Percentiles rank a stretch among this genome's conserved stretches.
phyloP scores from a whole-genome alignment of 2,888 invertebrate genomes.

The Lasioglossum pauxillum region DNA sequence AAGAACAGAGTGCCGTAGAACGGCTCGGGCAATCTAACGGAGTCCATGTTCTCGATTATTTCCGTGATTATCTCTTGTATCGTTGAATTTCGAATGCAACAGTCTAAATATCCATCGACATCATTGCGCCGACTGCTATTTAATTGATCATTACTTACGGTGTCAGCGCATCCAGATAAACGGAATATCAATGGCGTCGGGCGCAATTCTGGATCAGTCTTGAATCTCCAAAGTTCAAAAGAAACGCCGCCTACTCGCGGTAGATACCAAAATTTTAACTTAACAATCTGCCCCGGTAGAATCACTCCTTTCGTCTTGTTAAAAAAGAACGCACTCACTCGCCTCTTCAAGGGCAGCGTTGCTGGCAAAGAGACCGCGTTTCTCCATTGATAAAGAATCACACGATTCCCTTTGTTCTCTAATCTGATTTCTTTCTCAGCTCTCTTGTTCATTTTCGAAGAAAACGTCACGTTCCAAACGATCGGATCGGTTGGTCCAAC shows the following conservation, averaged over 20 bases:
- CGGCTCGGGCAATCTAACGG: slow-evolving; percentile 34
- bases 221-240: slow-evolving; percentile 85
- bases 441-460: slow-evolving; percentile 1
- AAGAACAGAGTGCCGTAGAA: slow-evolving; percentile 67
- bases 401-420: slow-evolving; percentile 86
- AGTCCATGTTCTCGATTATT: slow-evolving; percentile 55
- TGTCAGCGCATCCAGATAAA: slow-evolving; percentile 63
- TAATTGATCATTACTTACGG: rapidly evolving
- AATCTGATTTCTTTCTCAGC: slow-evolving; percentile 78
- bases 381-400: slow-evolving; percentile 85
- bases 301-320: slow-evolving; percentile 86
- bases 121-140: neutral
- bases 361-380: neutral
- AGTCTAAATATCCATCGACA: slow-evolving; percentile 66
- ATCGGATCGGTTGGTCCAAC: slow-evolving; percentile 18
- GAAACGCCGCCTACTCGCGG: slow-evolving; percentile 83
- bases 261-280: slow-evolving; percentile 85
- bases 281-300: slow-evolving; percentile 85
- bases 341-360: slow-evolving; percentile 54
- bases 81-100: slow-evolving; percentile 54
- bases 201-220: slow-evolving; percentile 83
- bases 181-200: slow-evolving; percentile 62
- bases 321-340: slow-evolving; percentile 86
- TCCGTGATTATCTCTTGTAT: slow-evolving; percentile 69
- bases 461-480: slow-evolving; percentile 69